Evolutionary conservation across 1,140 invertebrate genomes (phyloP), one percentile per base, ranked within the genome.

Genomic region (Drosophila simulans): DNA sequence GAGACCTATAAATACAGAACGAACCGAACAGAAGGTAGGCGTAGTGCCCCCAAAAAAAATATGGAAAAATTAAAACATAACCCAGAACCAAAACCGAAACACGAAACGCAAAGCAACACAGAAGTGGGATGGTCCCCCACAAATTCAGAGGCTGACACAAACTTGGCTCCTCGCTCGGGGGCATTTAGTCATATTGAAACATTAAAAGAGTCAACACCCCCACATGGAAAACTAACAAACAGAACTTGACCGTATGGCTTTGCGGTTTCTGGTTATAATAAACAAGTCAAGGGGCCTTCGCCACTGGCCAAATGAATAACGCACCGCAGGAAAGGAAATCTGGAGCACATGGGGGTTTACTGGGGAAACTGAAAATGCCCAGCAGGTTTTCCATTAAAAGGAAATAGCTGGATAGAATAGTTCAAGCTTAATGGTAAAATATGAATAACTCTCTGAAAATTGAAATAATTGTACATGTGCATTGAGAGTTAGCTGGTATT

Each of bases 171-270:
- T 81, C 77, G 66, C 82, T 70, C 73, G 63, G 75, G 69, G 80
- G 82, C 82, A 86, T 86, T 86, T 86, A 86, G 85, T 78, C 85
- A 89, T 84, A 84, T 89, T 90, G 85, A 90, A 90, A 85, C 85
- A 90, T 90, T 90, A 85, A 85, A 90, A 90, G 79, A 90, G 81
- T 90, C 85, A 85, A 90, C 85, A 90, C 78, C 85, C 85, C 83
- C 77, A 73, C 80, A 63, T 62, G 55, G 77, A 68, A 80, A 81
- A 90, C 80, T 62, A 74, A 60, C 79, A 49, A 63, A 68, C 69
- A 77, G 59, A 81, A 88, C 79, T 72, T 46, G 75, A 88, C 75
- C 75, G 79, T 78, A 86, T 86, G 82, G 69, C 71, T 59, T 76
- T 76, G 39, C 37, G 72, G 48, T 68, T 66, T 66, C 62, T 76